phyloP scores from a whole-genome alignment of 2,888 invertebrate genomes.

The Plagodis dolabraria region DNA sequence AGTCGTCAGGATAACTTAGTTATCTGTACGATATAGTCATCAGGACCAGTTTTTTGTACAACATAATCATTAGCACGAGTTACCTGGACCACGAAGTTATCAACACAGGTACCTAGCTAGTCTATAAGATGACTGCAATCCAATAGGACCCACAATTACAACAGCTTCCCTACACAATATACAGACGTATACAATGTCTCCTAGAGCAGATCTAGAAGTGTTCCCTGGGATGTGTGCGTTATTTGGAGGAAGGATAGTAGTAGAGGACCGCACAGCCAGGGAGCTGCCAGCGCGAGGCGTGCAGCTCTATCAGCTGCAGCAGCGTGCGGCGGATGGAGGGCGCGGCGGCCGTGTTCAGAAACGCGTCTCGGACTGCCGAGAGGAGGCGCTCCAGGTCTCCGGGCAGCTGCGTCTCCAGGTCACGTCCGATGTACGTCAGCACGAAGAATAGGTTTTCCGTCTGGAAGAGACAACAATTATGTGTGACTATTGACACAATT shows the following conservation, averaged over 20 bases:
- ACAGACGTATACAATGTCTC: not conserved
- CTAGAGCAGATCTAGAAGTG: not conserved
- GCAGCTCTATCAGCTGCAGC: conserved; percentile 94
- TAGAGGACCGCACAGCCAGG: conserved; percentile 95
- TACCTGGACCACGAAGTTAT: no score
- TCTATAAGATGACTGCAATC: no score
- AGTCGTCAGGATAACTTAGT: no score
- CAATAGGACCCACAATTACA: no score
- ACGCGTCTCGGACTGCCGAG: conserved; percentile 92
- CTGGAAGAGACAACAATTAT: conserved; percentile 63
- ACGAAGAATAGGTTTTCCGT: conserved; percentile 96
- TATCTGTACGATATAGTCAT: no score
- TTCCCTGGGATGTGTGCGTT: conserved; percentile 23
- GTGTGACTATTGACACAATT: not conserved
- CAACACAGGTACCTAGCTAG: no score
- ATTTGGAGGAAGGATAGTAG: conserved; percentile 90
- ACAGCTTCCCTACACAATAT: not conserved
- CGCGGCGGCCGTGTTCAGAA: conserved; percentile 90
- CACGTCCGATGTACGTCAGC: conserved; percentile 94
- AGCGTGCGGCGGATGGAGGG: conserved; percentile 93
- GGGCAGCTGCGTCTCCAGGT: conserved; percentile 92
- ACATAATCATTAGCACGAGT: no score
- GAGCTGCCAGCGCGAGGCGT: conserved; percentile 96
- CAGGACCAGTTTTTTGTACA: no score
- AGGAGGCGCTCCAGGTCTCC: conserved; percentile 92